phyloP scores from a whole-genome alignment of 2,888 invertebrate genomes.

The Nomada fabriciana region DNA sequence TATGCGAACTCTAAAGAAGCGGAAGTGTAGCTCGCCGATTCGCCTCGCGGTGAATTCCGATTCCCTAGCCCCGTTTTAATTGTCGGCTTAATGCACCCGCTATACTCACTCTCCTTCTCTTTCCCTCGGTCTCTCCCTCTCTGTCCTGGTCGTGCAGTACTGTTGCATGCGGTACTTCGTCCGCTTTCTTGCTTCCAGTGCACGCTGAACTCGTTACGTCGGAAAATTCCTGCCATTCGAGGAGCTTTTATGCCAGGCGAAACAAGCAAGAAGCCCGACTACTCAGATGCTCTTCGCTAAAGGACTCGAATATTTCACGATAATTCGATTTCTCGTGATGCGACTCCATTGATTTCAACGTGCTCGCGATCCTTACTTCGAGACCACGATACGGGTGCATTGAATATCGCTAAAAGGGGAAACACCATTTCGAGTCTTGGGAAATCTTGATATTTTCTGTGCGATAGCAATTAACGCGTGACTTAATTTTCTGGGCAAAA shows the following conservation, averaged over 20 bases:
- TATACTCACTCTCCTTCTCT: not conserved
- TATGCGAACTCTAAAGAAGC: constrained; percentile 34
- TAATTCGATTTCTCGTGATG: constrained; percentile 35
- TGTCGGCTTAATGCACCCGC: constrained; percentile 71
- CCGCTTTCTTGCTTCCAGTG: constrained; percentile 17
- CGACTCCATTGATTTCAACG: constrained; percentile 3
- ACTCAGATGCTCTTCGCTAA: not conserved
- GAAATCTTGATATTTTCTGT: too few species aligned
- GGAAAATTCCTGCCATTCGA: constrained; percentile 48
- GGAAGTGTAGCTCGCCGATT: constrained; percentile 48
- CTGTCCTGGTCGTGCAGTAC: constrained; percentile 9
- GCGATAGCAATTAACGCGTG: too few species aligned
- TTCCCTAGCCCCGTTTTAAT: constrained; percentile 72
- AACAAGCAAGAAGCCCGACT: not conserved
- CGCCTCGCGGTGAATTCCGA: constrained; percentile 63
- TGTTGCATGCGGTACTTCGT: constrained; percentile 16
- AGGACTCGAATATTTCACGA: constrained; percentile 14
- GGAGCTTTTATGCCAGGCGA: constrained; percentile 31
- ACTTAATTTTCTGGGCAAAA: too few species aligned
- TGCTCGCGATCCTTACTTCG: not conserved
- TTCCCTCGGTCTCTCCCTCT: not conserved
- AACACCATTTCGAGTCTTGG: too few species aligned
- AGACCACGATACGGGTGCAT: not conserved
- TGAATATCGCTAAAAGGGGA: too few species aligned
- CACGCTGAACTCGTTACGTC: constrained; percentile 14